Evolutionary conservation across 2,888 invertebrate genomes (phyloP).

Genomic region (Daptonema setosum): DNA sequence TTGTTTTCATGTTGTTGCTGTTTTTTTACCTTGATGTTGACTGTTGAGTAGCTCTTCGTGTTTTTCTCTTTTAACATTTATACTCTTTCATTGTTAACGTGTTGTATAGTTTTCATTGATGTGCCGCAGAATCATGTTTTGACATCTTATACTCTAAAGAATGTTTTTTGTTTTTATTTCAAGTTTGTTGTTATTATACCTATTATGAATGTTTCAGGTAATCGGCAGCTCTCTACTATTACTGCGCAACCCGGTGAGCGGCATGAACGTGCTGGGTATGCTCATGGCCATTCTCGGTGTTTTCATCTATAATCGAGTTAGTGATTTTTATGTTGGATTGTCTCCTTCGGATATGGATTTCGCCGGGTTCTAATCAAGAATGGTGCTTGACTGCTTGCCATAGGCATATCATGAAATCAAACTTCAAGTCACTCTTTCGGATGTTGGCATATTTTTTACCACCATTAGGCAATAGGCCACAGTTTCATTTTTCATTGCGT

Average conservation of each 20-base stretch:
- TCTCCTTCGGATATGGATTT: too few species aligned
- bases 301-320: conserved; percentile 62
- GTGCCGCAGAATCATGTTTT: not conserved
- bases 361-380: too few species aligned
- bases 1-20: too few species aligned
- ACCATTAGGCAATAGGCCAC: too few species aligned
- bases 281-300: conserved; percentile 67
- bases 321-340: conserved; percentile 6
- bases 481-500: too few species aligned
- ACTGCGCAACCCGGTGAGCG: conserved; percentile 71
- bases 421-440: too few species aligned
- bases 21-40: too few species aligned
- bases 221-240: conserved; percentile 65
- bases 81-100: not conserved
- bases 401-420: too few species aligned
- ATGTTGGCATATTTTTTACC: too few species aligned
- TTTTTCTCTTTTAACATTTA: not conserved
- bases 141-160: not conserved
- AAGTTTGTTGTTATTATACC: not conserved
- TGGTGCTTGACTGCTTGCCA: not conserved
- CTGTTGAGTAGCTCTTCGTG: too few species aligned
- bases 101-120: not conserved
- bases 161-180: not conserved
- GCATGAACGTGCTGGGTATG: conserved; percentile 69
- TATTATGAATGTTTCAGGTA: conserved; percentile 35